Base-by-base conservation (phyloP, 2,113 vertebrate species). In the Paratilapia polleni region DNA sequence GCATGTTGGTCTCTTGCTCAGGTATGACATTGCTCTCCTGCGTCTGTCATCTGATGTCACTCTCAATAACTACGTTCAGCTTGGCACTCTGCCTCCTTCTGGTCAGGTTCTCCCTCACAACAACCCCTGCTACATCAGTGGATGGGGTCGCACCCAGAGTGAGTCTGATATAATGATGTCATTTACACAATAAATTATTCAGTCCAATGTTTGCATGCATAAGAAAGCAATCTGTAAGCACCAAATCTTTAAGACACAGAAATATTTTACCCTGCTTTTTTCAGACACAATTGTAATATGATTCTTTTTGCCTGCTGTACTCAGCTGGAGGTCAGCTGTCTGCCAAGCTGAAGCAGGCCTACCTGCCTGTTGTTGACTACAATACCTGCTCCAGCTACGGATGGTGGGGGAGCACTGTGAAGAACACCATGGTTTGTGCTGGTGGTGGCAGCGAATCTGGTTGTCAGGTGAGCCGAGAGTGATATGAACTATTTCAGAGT, bases 71-170 rank as follows among this genome's bases (percentile, higher is more conserved):
- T 82, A 96, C 0, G 96, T 98, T 84, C 88, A 97, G 94, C 94
- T 98, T 76, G 97, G 82, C 0, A 36, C 58, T 13, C 95, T 99
- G 90, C 97, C 97, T 36, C 54, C n/a, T 31, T 54, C 81, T 1
- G 96, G 95, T 3, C 84, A 94, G 88, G 41, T 97, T 88, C 96
- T 98, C 94, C 4, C 96, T 88, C 87, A 98, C 95, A 90, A 96
- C 89, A 94, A 95, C 87, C 47, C 86, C 90, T 98, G 98, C 92
- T 97, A 96, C 94, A 96, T 98, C 95, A 95, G 91, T 0, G 98
- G 98, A 94, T 98, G 98, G 98, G 97, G 98, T 49, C 90, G 19
- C 68, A 97, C 97, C 83, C 84, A 70, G 88, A 97, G 97, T 98
- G 91, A 96, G 97, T 96, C 28, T 4, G 17, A 26, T 19, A 47